Conservation (phyloP, 2,888 invertebrate species). For the Melanargia galathea region DNA sequence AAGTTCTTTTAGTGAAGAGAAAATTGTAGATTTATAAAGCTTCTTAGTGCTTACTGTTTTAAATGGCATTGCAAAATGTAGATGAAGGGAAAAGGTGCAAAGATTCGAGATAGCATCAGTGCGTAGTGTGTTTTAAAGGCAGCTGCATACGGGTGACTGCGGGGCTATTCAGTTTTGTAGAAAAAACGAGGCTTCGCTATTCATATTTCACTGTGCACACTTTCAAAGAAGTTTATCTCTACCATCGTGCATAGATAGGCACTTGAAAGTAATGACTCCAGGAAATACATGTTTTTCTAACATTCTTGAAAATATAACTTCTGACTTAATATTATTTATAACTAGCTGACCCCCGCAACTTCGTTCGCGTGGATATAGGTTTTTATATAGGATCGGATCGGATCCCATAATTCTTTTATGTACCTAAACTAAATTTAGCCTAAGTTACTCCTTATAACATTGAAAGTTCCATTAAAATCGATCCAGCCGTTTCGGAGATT, state of each 20-base stretch:
- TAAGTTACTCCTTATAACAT: no score
- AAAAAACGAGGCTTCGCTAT: neutral
- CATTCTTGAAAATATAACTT: neutral
- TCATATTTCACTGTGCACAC: neutral
- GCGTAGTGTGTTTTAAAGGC: constrained; percentile 2
- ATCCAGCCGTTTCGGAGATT: no score
- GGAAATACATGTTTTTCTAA: neutral
- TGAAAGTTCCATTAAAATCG: no score
- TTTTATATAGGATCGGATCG: no score
- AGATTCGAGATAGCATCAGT: constrained; percentile 6
- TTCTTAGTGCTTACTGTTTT: neutral
- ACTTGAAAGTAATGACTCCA: constrained; percentile 4
- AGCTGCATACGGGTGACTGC: constrained; percentile 4
- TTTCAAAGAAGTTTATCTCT: constrained; percentile 16
- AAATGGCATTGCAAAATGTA: neutral
- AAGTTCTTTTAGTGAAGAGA: no score
- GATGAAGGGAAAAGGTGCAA: constrained; percentile 3
- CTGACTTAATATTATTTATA: no score
- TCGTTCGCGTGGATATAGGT: no score
- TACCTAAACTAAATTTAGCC: no score
- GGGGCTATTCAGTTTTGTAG: constrained; percentile 11
- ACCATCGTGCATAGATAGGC: constrained; percentile 4
- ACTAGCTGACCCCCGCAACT: no score
- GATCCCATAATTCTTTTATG: no score
- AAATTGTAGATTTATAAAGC: neutral